phyloP scores from a whole-genome alignment of 2,797 vertebrate genomes.

The Nyctalus aviator region DNA sequence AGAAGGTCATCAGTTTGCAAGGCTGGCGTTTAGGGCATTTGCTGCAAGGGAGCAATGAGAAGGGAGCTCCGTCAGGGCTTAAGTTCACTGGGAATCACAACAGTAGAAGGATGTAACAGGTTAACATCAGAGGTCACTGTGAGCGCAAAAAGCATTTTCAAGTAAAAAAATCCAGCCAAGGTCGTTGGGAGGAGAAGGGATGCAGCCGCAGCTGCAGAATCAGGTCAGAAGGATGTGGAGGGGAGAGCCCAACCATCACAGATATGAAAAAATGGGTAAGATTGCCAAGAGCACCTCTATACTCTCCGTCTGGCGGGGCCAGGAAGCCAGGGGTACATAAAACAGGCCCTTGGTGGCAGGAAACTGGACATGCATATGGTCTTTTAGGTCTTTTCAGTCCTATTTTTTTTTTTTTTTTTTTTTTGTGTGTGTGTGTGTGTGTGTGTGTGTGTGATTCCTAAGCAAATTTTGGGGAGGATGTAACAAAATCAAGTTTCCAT shows the following conservation, averaged over 20 bases:
- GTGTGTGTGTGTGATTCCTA: conserved; percentile 67
- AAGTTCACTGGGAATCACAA: not conserved
- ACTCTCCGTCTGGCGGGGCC: not conserved
- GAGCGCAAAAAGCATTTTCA: not conserved
- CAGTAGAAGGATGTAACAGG: not conserved
- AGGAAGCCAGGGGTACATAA: not conserved
- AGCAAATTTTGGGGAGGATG: conserved; percentile 50
- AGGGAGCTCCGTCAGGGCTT: rapidly evolving
- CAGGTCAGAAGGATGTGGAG: not conserved
- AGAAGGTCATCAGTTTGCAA: not conserved
- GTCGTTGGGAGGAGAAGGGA: not conserved
- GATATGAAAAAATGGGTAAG: not conserved
- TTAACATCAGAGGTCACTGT: not conserved
- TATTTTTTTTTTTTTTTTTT: not conserved
- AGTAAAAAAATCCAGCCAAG: not conserved
- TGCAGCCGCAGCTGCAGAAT: not conserved
- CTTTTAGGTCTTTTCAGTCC: conserved; percentile 13
- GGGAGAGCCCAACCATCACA: not conserved
- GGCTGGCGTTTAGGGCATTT: too few species aligned
- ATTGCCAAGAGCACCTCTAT: not conserved
- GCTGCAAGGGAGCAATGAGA: not conserved
- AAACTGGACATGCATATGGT: not conserved
- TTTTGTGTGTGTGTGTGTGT: too few species aligned
- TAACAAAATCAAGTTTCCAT: conserved; percentile 57
- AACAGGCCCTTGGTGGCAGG: not conserved